Evolutionary conservation across 2,888 invertebrate genomes (phyloP), one percentile per base, ranked within the genome.

Genomic region (Heliconius charithonia): DNA sequence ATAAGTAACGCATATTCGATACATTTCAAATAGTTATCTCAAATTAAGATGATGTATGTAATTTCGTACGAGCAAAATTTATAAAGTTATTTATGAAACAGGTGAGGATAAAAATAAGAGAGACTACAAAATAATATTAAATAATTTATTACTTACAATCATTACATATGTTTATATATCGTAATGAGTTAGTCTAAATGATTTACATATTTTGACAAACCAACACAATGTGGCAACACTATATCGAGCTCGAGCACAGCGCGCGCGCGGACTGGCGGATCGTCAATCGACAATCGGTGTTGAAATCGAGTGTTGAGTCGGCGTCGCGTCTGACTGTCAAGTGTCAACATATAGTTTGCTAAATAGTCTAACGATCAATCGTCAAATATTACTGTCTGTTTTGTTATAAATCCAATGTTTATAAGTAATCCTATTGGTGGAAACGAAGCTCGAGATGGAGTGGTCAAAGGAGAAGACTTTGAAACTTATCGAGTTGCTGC

Each of bases 391-490:
- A 74, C 73, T 65, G 63, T 75, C 85, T 80, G 84, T 81, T 76
- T 51, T 77, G 76, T 74, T 71, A 70, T 77, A 81, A 87, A 85
- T 86, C 85, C 82, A 82, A 83, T 88, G 86, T 90, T 87, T 86
- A 83, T 83, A 82, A 86, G 85, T 83, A 85, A 82, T 84, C 81
- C 84, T 71, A 79, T 81, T 81, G 82, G 81, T 80, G 82, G 82
- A 80, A 81, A 77, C 56, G 10, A 45, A n/a, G 25, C 65, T 72
- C 84, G 85, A 85, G 81, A 94, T 94, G 95, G 95, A 94, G 89
- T 94, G 95, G 95, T 93, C 95, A 13, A 94, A 93, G 86, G 94
- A 93, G 78, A 94, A 89, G 85, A 94, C 95, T 70, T 85, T 95
- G 81, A 94, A 93, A 86, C 88, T 95, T 82, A 92, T 95, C 63